These are phyloP conservation scores for Thunnus albacares DNA, from an alignment of 2,797 vertebrate species.

Conservation along the genomic window DNA sequence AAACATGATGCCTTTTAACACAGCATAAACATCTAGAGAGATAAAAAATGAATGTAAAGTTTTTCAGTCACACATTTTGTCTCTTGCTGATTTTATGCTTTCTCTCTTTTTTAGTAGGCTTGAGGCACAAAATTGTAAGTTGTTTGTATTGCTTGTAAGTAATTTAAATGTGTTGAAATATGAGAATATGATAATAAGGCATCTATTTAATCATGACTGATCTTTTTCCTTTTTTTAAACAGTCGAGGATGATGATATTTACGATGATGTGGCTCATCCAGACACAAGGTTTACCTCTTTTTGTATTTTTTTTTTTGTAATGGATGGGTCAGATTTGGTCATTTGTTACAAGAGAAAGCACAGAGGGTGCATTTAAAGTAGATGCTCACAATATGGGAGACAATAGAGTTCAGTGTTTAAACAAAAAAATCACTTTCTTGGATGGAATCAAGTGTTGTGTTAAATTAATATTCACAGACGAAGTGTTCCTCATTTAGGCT, in stretches of 20 bases:
- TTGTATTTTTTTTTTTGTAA: conserved; percentile 3
- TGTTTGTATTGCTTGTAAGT: neutral
- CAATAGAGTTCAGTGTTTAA: neutral
- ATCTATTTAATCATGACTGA: too few species aligned
- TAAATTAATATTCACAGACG: neutral
- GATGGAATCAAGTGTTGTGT: neutral
- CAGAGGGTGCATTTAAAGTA: neutral
- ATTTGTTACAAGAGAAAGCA: neutral
- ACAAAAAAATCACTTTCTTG: neutral
- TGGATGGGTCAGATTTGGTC: neutral
- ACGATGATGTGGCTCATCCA: neutral
- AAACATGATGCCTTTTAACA: neutral
- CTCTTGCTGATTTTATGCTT: neutral
- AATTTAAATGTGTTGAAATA: neutral
- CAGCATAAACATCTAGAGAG: neutral
- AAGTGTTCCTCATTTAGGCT: neutral
- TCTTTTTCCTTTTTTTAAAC: neutral
- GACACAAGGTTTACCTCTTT: conserved; percentile 7
- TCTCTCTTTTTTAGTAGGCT: conserved; percentile 68
- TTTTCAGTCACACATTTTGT: neutral
- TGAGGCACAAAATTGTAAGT: conserved; percentile 74
- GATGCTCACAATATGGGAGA: neutral
- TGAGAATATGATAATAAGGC: neutral
- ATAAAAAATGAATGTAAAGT: neutral
- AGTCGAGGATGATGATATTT: neutral